Percentiles rank a stretch among this genome's conserved stretches.
These are phyloP conservation scores for Rhorus exstirpatorius DNA, from an alignment of 2,888 invertebrate genomes.

Conservation along the genomic window DNA sequence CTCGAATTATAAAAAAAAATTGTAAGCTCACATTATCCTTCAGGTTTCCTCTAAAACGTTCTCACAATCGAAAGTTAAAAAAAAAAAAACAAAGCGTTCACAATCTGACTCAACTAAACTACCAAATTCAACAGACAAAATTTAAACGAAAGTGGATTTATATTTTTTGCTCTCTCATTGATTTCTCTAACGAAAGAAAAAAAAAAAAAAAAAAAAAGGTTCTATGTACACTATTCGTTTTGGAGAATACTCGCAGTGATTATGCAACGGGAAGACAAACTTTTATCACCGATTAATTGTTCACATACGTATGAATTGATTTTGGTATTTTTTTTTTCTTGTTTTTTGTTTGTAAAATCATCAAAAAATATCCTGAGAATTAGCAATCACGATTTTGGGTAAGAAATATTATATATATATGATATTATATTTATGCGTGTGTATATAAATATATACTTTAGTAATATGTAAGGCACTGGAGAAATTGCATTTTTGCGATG, in stretches of 20 bases:
- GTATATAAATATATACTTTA: no score
- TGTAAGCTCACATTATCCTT: no score
- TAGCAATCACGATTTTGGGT: slow-evolving; percentile 10
- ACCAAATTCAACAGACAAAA: slow-evolving; percentile 40
- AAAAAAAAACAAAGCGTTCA: not conserved
- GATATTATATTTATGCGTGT: no score
- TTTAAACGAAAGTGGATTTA: slow-evolving; percentile 25
- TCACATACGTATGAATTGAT: slow-evolving; percentile 13
- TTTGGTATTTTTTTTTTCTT: not conserved
- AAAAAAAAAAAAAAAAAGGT: not conserved
- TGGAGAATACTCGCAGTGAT: slow-evolving; percentile 31
- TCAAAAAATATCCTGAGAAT: slow-evolving; percentile 53
- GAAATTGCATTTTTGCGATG: slow-evolving; percentile 47
- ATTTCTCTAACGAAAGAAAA: slow-evolving; percentile 33
- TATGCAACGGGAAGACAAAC: slow-evolving; percentile 58
- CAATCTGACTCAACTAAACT: not conserved
- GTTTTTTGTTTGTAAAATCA: slow-evolving; percentile 20
- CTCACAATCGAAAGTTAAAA: not conserved
- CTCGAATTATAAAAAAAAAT: no score
- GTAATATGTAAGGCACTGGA: slow-evolving; percentile 62
- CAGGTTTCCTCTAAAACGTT: no score
- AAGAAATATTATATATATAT: slow-evolving; percentile 39
- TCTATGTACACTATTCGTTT: slow-evolving; percentile 37
- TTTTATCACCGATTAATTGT: slow-evolving; percentile 14
- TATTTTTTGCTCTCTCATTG: not conserved